Evolutionary conservation across 2,113 vertebrate genomes (phyloP), one percentile per base, ranked within the genome.

Genomic region (Spermophilus dauricus): DNA sequence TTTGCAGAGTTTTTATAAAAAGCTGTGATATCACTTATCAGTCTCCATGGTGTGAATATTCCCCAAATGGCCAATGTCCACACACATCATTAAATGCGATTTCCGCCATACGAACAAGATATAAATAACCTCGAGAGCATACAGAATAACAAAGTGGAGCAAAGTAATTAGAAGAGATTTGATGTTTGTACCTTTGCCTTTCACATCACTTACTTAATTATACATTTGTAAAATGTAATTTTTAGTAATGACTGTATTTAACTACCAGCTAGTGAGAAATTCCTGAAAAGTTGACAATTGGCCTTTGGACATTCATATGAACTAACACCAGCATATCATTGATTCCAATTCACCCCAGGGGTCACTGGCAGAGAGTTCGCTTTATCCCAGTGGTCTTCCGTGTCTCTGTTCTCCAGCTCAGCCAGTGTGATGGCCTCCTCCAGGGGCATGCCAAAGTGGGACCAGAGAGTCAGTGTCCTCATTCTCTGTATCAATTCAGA

Each of bases 241-340:
- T 94, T 88, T 82, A 94, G 61, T 88, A 86, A 86, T 89, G 77
- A 61, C 83, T 89, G 14, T 93, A 67, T 82, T 86, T 92, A 61
- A 73, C 4, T 30, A 89, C 26, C n/a, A 92, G 80, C 45, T 73
- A 61, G 58, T 42, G 56, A 96, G 94, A 83, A 82, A 26, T 26
- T 70, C n/a, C 22, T 39, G 14, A 37, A 78, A 85, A 32, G 34
- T 13, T 69, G 53, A 72, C 48, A n/a, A 1, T n/a, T 7, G 42
- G n/a, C 45, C 34, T 34, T 51, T 24, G 0, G 39, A 24, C 30
- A 20, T 32, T 2, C 2, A 3, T 17, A 0, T 3, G 48, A 93
- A 11, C 48, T 58, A 72, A 77, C 10, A 48, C n/a, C 18, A 17
- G 34, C 1, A 1, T 14, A 13, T 75, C n/a, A 17, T 17, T 37